Base-by-base conservation (phyloP, 2,113 vertebrate genomes). In the Chloebia gouldiae region DNA sequence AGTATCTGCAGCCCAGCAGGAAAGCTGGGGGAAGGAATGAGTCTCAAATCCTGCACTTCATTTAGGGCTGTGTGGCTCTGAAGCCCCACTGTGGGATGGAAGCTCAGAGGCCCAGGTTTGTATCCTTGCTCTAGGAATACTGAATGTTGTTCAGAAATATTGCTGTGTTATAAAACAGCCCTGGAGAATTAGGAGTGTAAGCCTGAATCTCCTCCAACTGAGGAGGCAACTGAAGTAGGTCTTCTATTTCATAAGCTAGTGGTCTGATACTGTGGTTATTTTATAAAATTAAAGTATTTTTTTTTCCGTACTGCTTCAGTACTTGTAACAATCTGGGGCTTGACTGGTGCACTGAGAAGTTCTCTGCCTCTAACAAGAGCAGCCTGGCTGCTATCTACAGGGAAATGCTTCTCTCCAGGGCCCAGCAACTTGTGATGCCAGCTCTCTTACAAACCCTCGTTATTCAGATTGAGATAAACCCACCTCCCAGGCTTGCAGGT, bases 401-500 rank as follows among this genome's bases (percentile, higher is more conserved):
- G 42, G 59, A 88, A 93, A 85, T 35, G 79, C 54, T 92, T 69
- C 85, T 94, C 85, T 95, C 92, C 85, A 92, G 79, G 92, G 92
- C 92, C 70, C 85, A 80, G 79, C 49, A 94, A 35, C 53, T 86
- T 45, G 63, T 66, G 92, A 90, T 92, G 85, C 81, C 81, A 92
- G 90, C 66, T 93, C 92, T 90, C 92, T 79, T 69, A 94, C 75
- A 96, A 88, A 39, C 88, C 14, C 66, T 86, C 3, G 12, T 73
- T 93, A 95, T 37, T 96, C 90, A 86, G 63, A 95, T 72, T 0
- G 31, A 94, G 92, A 96, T 95, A 94, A 96, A 95, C 70, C 85
- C 92, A 94, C 75, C 85, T 95, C 85, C 85, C 79, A 85, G 90
- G 81, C 70, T 80, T 35, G 81, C 71, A 95, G 87, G 93, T 90